These are phyloP conservation scores for Pelodytes ibericus DNA, from an alignment of 2,797 vertebrate genomes.

Conservation along the genomic window DNA sequence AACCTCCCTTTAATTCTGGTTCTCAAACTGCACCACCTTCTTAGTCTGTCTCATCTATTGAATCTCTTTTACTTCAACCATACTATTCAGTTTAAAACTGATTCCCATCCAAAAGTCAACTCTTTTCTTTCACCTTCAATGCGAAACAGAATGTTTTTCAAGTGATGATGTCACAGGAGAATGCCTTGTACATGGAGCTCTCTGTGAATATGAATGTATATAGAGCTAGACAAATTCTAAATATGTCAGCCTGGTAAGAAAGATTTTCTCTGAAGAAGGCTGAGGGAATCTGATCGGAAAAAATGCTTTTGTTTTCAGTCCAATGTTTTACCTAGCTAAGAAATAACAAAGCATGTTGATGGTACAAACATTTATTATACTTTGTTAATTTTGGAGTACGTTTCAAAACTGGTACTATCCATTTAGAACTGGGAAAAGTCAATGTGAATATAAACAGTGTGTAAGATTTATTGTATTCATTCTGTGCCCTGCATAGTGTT, in stretches of 20 bases:
- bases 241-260: neutral
- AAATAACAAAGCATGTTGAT: conserved; percentile 19
- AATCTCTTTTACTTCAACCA: too few species aligned
- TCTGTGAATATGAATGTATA: neutral
- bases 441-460: conserved; percentile 26
- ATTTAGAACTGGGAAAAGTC: conserved; percentile 6
- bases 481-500: conserved; percentile 33
- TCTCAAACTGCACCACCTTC: too few species aligned
- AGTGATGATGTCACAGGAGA: neutral
- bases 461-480: conserved; percentile 27
- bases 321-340: neutral
- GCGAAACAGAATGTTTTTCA: neutral
- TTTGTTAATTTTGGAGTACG: conserved; percentile 10
- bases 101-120: too few species aligned
- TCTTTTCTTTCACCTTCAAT: too few species aligned
- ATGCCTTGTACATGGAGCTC: neutral
- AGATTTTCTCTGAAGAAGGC: neutral
- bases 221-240: neutral
- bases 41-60: too few species aligned
- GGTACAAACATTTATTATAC: conserved; percentile 26
- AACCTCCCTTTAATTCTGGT: too few species aligned
- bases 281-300: neutral
- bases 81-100: too few species aligned
- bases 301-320: neutral
- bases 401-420: conserved; percentile 2